phyloP scores from a whole-genome alignment of 2,113 vertebrate species.

The Gobio gobio region DNA sequence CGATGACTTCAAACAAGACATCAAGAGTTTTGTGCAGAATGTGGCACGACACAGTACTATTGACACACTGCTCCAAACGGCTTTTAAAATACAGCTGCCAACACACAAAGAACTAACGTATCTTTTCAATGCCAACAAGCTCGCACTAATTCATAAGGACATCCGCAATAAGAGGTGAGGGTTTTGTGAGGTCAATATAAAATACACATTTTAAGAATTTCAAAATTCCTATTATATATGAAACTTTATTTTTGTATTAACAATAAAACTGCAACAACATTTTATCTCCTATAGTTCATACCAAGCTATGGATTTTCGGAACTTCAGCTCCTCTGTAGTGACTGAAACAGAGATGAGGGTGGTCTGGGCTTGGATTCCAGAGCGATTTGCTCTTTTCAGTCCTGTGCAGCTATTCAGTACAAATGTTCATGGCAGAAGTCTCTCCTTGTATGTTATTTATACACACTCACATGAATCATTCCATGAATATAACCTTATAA shows the following conservation, averaged over 20 bases:
- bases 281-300: constrained; percentile 67
- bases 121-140: constrained; percentile 85
- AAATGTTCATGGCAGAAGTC: constrained; percentile 76
- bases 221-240: neutral
- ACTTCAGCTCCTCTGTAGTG: constrained; percentile 79
- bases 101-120: constrained; percentile 85
- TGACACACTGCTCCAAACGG: constrained; percentile 81
- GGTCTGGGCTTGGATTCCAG: constrained; percentile 90
- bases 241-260: neutral
- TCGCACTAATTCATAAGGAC: constrained; percentile 79
- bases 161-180: constrained; percentile 79
- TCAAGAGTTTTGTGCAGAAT: constrained; percentile 80
- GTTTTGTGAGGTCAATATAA: neutral
- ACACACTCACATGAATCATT: neutral
- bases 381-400: constrained; percentile 84
- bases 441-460: constrained; percentile 74
- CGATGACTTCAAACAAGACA: constrained; percentile 76
- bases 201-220: no score
- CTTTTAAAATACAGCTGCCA: constrained; percentile 82
- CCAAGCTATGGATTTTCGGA: constrained; percentile 78
- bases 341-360: constrained; percentile 83
- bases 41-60: constrained; percentile 70
- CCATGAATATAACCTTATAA: neutral
- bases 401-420: constrained; percentile 81
- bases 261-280: neutral